Percentiles rank a stretch among this genome's conserved stretches.
Conservation (phyloP, 1,140 invertebrate genomes). For the Saccostrea cuccullata region DNA sequence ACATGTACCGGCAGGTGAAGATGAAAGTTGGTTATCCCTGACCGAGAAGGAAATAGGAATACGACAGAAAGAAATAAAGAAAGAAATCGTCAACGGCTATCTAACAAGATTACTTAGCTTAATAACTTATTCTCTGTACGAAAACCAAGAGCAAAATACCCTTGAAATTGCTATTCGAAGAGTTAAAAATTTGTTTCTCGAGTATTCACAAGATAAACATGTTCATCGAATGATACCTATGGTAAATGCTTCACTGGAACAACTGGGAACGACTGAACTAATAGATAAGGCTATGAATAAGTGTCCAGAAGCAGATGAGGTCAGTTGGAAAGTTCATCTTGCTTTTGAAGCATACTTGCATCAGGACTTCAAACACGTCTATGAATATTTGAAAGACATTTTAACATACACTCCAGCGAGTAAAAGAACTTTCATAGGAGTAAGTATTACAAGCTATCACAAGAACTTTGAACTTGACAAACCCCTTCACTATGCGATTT, state of each 20-base stretch:
- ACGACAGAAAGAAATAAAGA: background rate
- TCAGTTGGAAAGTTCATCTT: slow-evolving; percentile 28
- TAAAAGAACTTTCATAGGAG: slow-evolving; percentile 22
- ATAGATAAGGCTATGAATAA: background rate
- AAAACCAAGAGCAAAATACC: slow-evolving; percentile 34
- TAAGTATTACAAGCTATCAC: slow-evolving; percentile 44
- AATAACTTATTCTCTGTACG: slow-evolving; percentile 43
- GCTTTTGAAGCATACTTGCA: slow-evolving; percentile 42
- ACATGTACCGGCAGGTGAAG: background rate
- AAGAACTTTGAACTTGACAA: slow-evolving; percentile 36
- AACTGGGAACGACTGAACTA: background rate
- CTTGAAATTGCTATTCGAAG: background rate
- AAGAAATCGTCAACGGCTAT: slow-evolving; percentile 39
- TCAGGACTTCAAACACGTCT: background rate
- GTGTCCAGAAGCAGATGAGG: background rate
- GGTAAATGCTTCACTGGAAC: slow-evolving; percentile 35
- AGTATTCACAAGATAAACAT: background rate
- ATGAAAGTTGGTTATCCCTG: background rate
- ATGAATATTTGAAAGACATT: background rate
- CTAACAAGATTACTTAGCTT: slow-evolving; percentile 50
- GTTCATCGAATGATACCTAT: slow-evolving; percentile 44
- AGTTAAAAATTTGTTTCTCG: slow-evolving; percentile 32
- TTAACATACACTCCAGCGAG: background rate
- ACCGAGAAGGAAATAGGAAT: background rate
- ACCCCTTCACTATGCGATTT: slow-evolving; percentile 37